phyloP scores from a whole-genome alignment of 2,888 invertebrate genomes.

The Netelia fuscicornis region DNA sequence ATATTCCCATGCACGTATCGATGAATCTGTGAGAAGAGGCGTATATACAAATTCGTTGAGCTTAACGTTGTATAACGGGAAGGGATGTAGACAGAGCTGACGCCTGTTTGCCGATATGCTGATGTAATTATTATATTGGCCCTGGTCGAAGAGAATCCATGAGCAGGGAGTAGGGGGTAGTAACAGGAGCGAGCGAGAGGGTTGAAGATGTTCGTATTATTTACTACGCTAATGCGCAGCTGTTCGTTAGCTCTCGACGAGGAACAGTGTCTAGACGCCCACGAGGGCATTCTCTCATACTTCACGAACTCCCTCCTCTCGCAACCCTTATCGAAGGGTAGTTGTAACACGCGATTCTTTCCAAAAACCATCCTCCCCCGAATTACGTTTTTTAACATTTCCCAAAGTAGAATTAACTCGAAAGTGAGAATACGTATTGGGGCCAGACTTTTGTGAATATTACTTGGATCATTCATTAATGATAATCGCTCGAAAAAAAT shows the following conservation, averaged over 20 bases:
- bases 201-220: constrained; percentile 76
- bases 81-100: constrained; percentile 76
- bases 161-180: constrained; percentile 4
- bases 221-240: constrained; percentile 77
- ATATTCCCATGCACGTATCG: neutral
- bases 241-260: constrained; percentile 75
- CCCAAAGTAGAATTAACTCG: constrained; percentile 47
- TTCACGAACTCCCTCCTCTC: constrained; percentile 7
- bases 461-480: constrained; percentile 5
- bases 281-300: constrained; percentile 53
- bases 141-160: constrained; percentile 43
- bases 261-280: constrained; percentile 61
- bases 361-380: constrained; percentile 24
- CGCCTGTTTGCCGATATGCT: constrained; percentile 84
- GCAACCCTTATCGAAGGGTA: constrained; percentile 16
- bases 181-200: constrained; percentile 13
- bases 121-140: constrained; percentile 85
- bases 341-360: constrained; percentile 20
- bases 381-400: constrained; percentile 36
- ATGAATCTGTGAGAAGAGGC: constrained; percentile 58
- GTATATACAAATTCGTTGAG: constrained; percentile 68
- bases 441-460: neutral
- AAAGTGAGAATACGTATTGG: neutral
- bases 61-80: constrained; percentile 69
- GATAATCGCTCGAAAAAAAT: too few species aligned